Conservation (phyloP, 2,113 vertebrate species). For the Prionailurus bengalensis region DNA sequence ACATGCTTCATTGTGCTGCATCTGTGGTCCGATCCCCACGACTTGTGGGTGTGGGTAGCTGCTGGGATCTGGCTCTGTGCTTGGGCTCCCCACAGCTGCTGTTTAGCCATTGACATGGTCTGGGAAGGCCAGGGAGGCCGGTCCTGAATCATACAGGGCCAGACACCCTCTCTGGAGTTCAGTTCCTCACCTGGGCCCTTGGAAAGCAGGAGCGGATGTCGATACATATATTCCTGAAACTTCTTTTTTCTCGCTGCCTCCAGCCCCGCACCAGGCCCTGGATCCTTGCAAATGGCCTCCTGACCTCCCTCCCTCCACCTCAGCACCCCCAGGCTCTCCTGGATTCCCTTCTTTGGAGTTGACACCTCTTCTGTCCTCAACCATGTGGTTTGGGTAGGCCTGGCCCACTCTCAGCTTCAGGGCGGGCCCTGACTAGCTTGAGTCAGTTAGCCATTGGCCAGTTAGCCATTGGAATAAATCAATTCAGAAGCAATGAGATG, state of each 20-base stretch:
- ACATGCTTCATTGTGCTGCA: not conserved
- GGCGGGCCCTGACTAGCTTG: not conserved
- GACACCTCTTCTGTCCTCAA: not conserved
- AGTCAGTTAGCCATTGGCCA: not conserved
- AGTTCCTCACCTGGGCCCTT: not conserved
- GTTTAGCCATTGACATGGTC: not conserved
- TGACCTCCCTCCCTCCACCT: rapidly evolving
- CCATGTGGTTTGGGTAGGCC: not conserved
- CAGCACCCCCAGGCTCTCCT: not conserved
- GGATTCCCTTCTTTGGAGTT: not conserved
- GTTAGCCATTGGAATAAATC: not conserved
- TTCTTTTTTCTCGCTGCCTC: not conserved
- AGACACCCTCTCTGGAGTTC: not conserved
- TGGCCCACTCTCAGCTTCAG: not conserved
- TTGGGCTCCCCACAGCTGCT: not conserved
- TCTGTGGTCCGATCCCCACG: not conserved
- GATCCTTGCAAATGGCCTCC: not conserved
- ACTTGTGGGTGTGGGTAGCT: not conserved
- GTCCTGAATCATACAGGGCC: not conserved
- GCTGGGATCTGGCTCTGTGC: not conserved
- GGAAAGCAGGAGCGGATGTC: not conserved
- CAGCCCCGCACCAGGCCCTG: not conserved
- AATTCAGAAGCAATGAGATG: not conserved
- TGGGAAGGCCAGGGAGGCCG: not conserved
- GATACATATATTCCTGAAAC: not conserved